Evolutionary conservation across 2,113 vertebrate species (phyloP).

Genomic region (Apaloderma vittatum): DNA sequence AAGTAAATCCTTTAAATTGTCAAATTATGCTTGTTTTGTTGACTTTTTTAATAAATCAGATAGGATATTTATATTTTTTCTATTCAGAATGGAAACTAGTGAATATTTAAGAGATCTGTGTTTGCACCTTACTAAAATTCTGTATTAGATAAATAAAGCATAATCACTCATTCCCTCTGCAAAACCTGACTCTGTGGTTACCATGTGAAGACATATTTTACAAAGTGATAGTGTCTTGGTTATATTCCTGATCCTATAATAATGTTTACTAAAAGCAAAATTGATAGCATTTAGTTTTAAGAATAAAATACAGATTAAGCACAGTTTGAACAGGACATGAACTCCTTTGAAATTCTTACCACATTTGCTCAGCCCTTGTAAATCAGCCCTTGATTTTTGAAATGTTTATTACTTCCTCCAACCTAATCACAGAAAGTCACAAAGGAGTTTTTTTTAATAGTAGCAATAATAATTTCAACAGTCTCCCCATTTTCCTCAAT

Average conservation of each 20-base stretch:
- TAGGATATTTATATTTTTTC: constrained; percentile 16
- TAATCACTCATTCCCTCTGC: background rate
- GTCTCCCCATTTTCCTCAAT: background rate
- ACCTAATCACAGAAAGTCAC: background rate
- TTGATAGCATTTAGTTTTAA: constrained; percentile 15
- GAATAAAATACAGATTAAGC: background rate
- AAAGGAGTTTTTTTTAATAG: background rate
- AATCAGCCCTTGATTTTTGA: background rate
- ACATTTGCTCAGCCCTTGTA: background rate
- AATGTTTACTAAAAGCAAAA: constrained; percentile 2
- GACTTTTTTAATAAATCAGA: constrained; percentile 13
- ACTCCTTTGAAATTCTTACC: background rate
- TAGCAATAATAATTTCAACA: background rate
- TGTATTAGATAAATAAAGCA: background rate
- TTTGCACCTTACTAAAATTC: background rate
- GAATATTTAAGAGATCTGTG: constrained; percentile 3
- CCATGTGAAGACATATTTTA: background rate
- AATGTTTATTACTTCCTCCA: background rate
- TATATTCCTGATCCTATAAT: background rate
- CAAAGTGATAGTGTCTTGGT: background rate
- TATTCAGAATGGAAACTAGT: background rate
- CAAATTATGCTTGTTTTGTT: constrained; percentile 19
- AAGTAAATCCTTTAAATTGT: constrained; percentile 12
- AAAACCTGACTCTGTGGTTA: background rate
- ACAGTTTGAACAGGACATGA: background rate